These are phyloP conservation scores for Eugnorisma glareosa DNA, from an alignment of 2,888 invertebrate genomes.

Conservation along the genomic window DNA sequence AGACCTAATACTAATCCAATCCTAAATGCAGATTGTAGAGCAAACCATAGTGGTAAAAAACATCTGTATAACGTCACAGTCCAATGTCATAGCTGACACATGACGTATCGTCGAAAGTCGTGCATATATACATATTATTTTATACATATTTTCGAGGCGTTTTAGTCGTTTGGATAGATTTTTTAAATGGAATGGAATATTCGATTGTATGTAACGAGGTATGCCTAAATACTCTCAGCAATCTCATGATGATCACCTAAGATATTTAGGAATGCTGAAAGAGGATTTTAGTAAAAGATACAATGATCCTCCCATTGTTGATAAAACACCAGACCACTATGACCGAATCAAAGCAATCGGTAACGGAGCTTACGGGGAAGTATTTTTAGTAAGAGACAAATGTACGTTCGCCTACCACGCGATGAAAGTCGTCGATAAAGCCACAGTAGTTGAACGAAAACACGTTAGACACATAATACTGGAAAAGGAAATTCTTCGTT, in stretches of 20 bases:
- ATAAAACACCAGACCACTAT: conserved; percentile 90
- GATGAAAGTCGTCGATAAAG: conserved; percentile 97
- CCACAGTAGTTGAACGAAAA: conserved; percentile 95
- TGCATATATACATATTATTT: conserved; percentile 63
- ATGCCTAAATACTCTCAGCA: conserved; percentile 82
- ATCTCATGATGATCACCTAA: conserved; percentile 79
- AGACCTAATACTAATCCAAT: background rate
- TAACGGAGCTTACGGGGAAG: conserved; percentile 97
- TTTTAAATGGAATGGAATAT: conserved; percentile 78
- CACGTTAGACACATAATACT: conserved; percentile 96
- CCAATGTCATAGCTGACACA: conserved; percentile 41
- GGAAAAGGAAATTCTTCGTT: conserved; percentile 96
- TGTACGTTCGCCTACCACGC: conserved; percentile 93
- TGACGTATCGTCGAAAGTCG: conserved; percentile 28
- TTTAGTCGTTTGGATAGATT: conserved; percentile 62
- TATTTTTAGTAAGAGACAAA: conserved; percentile 93
- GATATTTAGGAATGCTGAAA: conserved; percentile 83
- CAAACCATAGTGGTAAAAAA: background rate
- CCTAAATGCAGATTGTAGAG: background rate
- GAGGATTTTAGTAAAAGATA: conserved; percentile 78
- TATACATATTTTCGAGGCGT: conserved; percentile 70
- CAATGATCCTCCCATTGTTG: conserved; percentile 61
- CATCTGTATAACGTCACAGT: conserved; percentile 10
- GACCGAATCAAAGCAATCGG: conserved; percentile 95
- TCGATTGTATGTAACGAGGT: conserved; percentile 66